Evolutionary conservation across 2,113 vertebrate species (phyloP).

Genomic region (Scatophagus argus): DNA sequence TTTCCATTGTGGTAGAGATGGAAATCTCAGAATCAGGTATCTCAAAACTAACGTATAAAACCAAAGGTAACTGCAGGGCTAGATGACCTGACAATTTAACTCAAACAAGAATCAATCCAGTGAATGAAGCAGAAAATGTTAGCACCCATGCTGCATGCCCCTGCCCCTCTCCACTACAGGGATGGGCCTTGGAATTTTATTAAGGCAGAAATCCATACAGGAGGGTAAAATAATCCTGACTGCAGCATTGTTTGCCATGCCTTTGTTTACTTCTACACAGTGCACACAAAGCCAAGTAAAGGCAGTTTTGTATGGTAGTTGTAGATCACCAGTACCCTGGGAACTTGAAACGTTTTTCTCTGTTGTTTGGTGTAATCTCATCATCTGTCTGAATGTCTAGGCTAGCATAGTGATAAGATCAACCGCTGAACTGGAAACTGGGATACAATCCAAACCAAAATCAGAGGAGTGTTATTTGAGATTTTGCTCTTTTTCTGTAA

Average conservation of each 20-base stretch:
- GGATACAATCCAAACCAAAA: background rate
- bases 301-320: background rate
- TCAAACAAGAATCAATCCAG: too few species aligned
- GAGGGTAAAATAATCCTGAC: background rate
- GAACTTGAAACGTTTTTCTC: background rate
- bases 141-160: background rate
- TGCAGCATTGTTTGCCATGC: background rate
- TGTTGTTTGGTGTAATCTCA: background rate
- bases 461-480: background rate
- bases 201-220: background rate
- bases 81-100: too few species aligned
- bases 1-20: background rate
- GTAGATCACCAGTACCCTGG: background rate
- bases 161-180: background rate
- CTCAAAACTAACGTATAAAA: background rate
- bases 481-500: background rate
- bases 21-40: background rate
- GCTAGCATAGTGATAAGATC: background rate
- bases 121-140: background rate
- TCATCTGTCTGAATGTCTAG: background rate
- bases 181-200: conserved; percentile 25
- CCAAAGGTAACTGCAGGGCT: background rate
- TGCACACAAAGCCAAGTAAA: background rate
- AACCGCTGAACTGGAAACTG: background rate
- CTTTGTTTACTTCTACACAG: background rate